Base-by-base conservation (phyloP, 2,797 vertebrate species). In the Rhinophrynus dorsalis region DNA sequence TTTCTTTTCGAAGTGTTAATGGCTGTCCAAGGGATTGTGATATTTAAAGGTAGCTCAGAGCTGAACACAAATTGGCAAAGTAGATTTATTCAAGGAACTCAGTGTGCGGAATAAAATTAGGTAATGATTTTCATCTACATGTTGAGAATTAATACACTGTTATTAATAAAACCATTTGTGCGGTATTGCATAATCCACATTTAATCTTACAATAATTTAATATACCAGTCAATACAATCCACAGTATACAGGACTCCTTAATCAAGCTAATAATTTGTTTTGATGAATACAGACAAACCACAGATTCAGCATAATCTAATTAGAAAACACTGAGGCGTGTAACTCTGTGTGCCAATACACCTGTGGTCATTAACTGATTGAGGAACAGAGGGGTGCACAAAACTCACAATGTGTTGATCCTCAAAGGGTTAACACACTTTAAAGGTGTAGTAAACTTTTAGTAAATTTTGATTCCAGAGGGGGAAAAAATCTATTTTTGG, bases 111-210 rank as follows among this genome's bases (percentile, higher is more conserved):
- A 35, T 33, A 24, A 33, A 64, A 64, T 64, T 23, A 71, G 57
- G 38, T 71, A 64, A 71, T 50, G 52, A 64, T 64, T 71, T 71
- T 64, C 42, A 57, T 71, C 26, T 64, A 26, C 68, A 71, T 38
- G 40, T 15, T 15, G 52, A 50, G 60, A 57, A 64, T 64, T 32
- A 71, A 64, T 71, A 64, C 51, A 57, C 44, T 63, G 51, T 57
- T 50, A 56, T 29, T 63, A 40, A 57, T 64, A 64, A 58, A 63
- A 65, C 52, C 24, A 24, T 57, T 51, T 20, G 10, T 51, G 52
- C 29, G 26, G 44, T 72, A 72, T 65, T 65, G 61, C 44, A 51
- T 52, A 72, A 65, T 72, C 35, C 57, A 60, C 51, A 50, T 64
- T 71, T 64, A 64, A 71, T 58, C 30, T 64, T 23, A 5, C 10